phyloP scores from a whole-genome alignment of 2,797 vertebrate species.

The Neostethus bicornis region DNA sequence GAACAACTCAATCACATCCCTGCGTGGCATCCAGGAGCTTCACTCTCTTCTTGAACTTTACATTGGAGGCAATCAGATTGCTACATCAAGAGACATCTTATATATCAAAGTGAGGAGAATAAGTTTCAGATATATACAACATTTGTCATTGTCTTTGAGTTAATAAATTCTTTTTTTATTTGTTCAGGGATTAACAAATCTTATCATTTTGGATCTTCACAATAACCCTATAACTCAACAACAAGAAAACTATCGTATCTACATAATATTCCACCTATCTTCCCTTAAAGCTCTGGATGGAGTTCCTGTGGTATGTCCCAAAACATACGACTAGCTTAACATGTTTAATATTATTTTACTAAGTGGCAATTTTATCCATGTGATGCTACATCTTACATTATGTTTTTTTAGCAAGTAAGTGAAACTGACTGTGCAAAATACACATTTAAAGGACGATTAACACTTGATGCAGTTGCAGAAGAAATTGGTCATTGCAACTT shows the following conservation, averaged over 20 bases:
- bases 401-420: slow-evolving; percentile 75
- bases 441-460: slow-evolving; percentile 86
- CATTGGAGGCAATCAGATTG: slow-evolving; percentile 84
- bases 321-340: neutral
- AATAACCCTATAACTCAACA: slow-evolving; percentile 84
- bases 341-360: neutral
- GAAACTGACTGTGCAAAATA: slow-evolving; percentile 87
- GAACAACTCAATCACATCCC: slow-evolving; percentile 83
- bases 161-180: neutral
- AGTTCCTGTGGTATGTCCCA: slow-evolving; percentile 78
- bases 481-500: slow-evolving; percentile 86
- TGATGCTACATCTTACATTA: slow-evolving; percentile 7
- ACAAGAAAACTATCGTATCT: slow-evolving; percentile 86
- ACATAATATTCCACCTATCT: slow-evolving; percentile 86
- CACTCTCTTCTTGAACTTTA: slow-evolving; percentile 84
- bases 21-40: slow-evolving; percentile 81
- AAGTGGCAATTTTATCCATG: neutral
- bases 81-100: slow-evolving; percentile 83
- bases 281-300: slow-evolving; percentile 89
- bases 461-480: slow-evolving; percentile 87
- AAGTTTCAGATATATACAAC: neutral
- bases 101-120: slow-evolving; percentile 81
- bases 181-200: slow-evolving; percentile 79
- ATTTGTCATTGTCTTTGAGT: slow-evolving; percentile 8
- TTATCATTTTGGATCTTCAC: slow-evolving; percentile 86